phyloP scores from a whole-genome alignment of 2,888 invertebrate genomes.

The Nycteola revayana region DNA sequence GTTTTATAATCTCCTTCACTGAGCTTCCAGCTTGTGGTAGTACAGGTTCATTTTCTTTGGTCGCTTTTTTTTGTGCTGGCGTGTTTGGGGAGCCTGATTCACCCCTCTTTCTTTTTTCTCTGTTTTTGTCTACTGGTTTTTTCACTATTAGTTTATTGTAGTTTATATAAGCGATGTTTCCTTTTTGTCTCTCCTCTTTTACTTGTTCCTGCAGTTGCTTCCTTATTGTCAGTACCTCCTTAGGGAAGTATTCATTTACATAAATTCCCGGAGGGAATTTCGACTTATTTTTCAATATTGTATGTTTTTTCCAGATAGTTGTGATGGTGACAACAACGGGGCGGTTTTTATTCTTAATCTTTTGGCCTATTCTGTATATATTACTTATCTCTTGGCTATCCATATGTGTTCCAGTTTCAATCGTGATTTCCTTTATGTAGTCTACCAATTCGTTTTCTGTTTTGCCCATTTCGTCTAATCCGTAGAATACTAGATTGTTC shows the following conservation, averaged over 20 bases:
- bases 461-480: slow-evolving; percentile 15
- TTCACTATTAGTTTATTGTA: too few relatives aligned
- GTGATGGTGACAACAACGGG: slow-evolving; percentile 4
- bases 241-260: slow-evolving; percentile 5
- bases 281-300: slow-evolving; percentile 8
- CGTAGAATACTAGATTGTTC: slow-evolving; percentile 17
- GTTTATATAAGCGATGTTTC: slow-evolving; percentile 9
- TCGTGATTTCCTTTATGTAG: slow-evolving; percentile 9
- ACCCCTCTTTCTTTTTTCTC: too few relatives aligned
- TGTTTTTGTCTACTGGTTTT: too few relatives aligned
- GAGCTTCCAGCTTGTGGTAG: too few relatives aligned
- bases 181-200: slow-evolving; percentile 9
- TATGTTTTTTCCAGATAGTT: slow-evolving; percentile 11
- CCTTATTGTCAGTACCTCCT: slow-evolving; percentile 6
- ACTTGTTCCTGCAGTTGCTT: too few relatives aligned
- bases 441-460: slow-evolving; percentile 14
- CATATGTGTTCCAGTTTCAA: slow-evolving; percentile 9
- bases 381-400: slow-evolving; percentile 18
- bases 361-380: too few relatives aligned
- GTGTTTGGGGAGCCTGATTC: too few relatives aligned
- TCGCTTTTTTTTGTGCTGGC: too few relatives aligned
- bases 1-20: too few relatives aligned
- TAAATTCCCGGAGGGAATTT: background rate
- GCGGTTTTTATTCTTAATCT: background rate
- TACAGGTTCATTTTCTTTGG: too few relatives aligned